A percentile compares a stretch with the other conserved stretches of the same genome.
phyloP scores from a whole-genome alignment of 35 echinoderm and acorn worm genomes.

The Lytechinus variegatus region DNA sequence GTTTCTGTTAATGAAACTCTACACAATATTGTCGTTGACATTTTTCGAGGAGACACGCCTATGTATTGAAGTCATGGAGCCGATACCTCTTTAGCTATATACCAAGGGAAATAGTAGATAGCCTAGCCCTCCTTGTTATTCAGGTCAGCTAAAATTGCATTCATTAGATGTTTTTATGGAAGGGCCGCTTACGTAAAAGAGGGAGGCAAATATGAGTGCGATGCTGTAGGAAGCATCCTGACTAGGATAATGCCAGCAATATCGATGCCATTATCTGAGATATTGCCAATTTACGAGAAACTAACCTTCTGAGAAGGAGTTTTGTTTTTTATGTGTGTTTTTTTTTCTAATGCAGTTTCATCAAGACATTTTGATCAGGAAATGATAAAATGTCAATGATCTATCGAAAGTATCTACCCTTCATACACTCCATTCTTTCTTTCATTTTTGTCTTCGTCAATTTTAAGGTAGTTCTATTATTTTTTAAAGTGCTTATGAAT shows the following conservation, averaged over 20 bases:
- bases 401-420: background rate
- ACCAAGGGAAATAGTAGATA: background rate
- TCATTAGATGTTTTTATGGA: constrained; percentile 4
- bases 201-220: background rate
- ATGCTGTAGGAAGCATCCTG: background rate
- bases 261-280: constrained; percentile 4
- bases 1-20: background rate
- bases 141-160: constrained; percentile 17
- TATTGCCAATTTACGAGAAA: background rate
- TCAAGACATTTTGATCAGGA: background rate
- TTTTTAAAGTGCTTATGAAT: too few species aligned
- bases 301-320: background rate
- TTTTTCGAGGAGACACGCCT: background rate
- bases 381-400: background rate
- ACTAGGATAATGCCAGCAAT: background rate
- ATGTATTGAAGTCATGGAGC: background rate
- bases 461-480: background rate
- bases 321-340: background rate
- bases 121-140: background rate
- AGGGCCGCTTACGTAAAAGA: constrained; percentile 1
- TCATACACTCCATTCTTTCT: background rate
- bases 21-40: background rate
- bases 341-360: background rate
- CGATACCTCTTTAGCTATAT: background rate
- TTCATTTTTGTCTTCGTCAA: too few species aligned